phyloP scores from a whole-genome alignment of 2,113 vertebrate genomes.

The Megaceryle torquata region DNA sequence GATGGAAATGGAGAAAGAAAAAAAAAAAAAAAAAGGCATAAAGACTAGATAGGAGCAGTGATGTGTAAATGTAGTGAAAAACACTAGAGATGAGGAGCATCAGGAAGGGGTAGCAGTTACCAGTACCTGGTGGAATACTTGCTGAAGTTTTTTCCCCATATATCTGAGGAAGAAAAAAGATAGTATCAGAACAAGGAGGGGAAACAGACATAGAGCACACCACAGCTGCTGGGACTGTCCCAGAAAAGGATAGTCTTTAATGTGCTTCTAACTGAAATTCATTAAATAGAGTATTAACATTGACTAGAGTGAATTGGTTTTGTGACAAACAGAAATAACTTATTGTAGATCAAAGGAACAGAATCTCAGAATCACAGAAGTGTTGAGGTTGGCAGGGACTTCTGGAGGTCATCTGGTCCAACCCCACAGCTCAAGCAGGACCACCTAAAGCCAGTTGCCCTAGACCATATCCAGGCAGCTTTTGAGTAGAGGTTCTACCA shows the following conservation, averaged over 20 bases:
- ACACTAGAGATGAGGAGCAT: neutral
- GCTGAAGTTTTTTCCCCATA: neutral
- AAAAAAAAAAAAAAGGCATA: neutral
- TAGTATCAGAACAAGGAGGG: neutral
- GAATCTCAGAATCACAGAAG: neutral
- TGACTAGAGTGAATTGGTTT: neutral
- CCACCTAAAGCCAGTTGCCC: accelerated
- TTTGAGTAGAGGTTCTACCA: neutral
- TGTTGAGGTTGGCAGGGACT: neutral
- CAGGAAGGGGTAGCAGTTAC: neutral
- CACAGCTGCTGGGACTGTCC: neutral
- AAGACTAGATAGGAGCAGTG: neutral
- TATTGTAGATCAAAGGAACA: neutral
- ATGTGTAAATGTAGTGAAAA: neutral
- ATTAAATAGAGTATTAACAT: neutral
- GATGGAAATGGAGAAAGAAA: neutral
- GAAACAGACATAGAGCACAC: neutral
- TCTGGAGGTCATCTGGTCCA: neutral
- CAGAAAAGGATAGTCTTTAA: neutral
- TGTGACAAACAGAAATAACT: neutral
- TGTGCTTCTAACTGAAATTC: neutral
- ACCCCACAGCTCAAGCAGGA: neutral
- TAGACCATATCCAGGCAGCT: neutral
- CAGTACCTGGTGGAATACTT: neutral
- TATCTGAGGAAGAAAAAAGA: neutral